Conservation (phyloP, 2,113 vertebrate species). For the Pygoscelis antarcticus region DNA sequence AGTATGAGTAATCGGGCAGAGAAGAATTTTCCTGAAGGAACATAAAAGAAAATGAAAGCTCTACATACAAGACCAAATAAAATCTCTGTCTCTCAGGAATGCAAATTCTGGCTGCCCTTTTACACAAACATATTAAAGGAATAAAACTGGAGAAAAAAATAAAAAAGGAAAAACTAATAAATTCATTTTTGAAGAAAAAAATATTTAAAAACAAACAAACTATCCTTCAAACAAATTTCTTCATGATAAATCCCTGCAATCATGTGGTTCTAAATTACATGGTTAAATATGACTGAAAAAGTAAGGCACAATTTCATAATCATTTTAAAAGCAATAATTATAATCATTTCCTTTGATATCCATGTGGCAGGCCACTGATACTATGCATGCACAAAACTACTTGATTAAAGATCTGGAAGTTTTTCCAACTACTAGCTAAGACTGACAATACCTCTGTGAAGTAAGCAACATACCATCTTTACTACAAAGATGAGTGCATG, state of each 20-base stretch:
- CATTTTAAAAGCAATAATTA: constrained; percentile 63
- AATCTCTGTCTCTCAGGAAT: constrained; percentile 32
- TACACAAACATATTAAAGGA: constrained; percentile 52
- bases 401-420: constrained; percentile 44
- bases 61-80: constrained; percentile 38
- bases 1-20: constrained; percentile 41
- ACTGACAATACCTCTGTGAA: neutral
- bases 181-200: neutral
- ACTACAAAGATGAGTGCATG: neutral
- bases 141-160: constrained; percentile 21
- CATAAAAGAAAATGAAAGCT: constrained; percentile 63
- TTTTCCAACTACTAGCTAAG: constrained; percentile 23
- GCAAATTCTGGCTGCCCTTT: constrained; percentile 54
- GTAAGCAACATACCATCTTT: neutral
- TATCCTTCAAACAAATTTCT: constrained; percentile 61
- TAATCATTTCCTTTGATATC: constrained; percentile 57
- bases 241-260: constrained; percentile 58
- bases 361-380: constrained; percentile 45
- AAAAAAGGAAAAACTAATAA: constrained; percentile 12
- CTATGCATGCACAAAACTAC: constrained; percentile 18
- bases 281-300: constrained; percentile 61
- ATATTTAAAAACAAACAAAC: neutral
- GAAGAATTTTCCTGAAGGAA: constrained; percentile 61
- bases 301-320: constrained; percentile 68
- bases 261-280: constrained; percentile 63